Percentiles rank a stretch among this genome's conserved stretches.
These are phyloP conservation scores for Zoroaster sp. DNA, from an alignment of 53 echinoderm and acorn worm genomes.

Conservation along the genomic window DNA sequence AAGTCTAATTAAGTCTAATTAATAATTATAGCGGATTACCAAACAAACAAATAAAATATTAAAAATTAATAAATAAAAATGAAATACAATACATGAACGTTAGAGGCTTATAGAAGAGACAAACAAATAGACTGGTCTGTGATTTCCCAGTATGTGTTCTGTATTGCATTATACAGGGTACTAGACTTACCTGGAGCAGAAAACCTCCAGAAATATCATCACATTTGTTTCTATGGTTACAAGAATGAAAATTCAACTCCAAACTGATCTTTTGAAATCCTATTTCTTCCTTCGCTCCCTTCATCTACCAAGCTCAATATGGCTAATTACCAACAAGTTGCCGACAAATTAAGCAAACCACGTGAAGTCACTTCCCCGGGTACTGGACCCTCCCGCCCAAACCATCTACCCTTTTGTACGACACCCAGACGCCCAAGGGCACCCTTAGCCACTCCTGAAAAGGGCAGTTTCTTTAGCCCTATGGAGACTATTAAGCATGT, in stretches of 20 bases:
- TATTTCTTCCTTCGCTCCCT: neutral
- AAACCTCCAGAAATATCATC: no score
- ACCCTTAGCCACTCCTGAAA: slow-evolving; percentile 58
- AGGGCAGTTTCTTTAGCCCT: slow-evolving; percentile 53
- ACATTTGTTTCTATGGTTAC: no score
- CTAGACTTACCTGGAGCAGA: no score
- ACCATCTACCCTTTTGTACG: slow-evolving; percentile 28
- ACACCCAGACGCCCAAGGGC: neutral
- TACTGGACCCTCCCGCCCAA: slow-evolving; percentile 18
- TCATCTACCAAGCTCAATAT: slow-evolving; percentile 27
- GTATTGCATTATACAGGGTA: no score
- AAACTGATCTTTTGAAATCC: neutral
- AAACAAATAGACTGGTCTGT: neutral
- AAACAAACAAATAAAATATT: no score
- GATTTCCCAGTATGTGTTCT: no score
- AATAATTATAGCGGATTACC: no score
- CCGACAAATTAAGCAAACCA: slow-evolving; percentile 32
- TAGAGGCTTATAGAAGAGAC: no score
- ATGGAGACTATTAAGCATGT: slow-evolving; percentile 46
- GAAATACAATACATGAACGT: no score
- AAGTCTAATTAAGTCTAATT: no score
- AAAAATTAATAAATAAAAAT: no score
- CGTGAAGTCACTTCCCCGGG: neutral
- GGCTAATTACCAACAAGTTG: slow-evolving; percentile 50
- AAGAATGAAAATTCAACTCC: neutral